Conservation (phyloP, 2,888 invertebrate species). For the Agrilus mali region DNA sequence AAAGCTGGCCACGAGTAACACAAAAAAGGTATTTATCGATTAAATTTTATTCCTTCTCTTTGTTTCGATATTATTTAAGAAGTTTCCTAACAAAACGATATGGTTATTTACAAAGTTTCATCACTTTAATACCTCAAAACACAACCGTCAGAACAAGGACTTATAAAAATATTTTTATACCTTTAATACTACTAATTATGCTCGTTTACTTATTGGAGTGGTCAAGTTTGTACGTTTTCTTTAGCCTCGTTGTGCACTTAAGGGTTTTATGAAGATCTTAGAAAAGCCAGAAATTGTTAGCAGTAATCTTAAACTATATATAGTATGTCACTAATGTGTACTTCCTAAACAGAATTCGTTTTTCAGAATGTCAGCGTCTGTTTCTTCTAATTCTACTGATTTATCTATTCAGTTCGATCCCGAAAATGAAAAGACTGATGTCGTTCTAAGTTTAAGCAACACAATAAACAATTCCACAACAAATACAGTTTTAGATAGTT, state of each 20-base stretch:
- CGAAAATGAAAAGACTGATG: background rate
- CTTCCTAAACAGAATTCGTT: conserved; percentile 14
- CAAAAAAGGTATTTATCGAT: conserved; percentile 18
- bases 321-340: conserved; percentile 14
- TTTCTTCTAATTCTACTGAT: conserved; percentile 10
- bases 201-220: background rate
- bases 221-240: conserved; percentile 3
- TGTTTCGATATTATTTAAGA: conserved; percentile 6
- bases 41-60: conserved; percentile 15
- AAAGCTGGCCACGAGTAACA: conserved; percentile 9
- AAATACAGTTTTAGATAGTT: background rate
- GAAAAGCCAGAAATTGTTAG: background rate
- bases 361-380: conserved; percentile 24
- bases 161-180: conserved; percentile 8
- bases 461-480: background rate
- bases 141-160: conserved; percentile 16
- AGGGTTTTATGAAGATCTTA: conserved; percentile 2
- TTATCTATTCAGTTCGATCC: background rate
- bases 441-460: background rate
- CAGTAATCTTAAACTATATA: conserved; percentile 6
- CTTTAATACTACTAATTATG: too few relatives aligned
- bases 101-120: conserved; percentile 13
- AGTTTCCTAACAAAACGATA: background rate
- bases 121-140: conserved; percentile 7
- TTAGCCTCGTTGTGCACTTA: background rate